Evolutionary conservation across 2,888 invertebrate genomes (phyloP), one percentile per base, ranked within the genome.

Genomic region (Oscheius myriophilus): DNA sequence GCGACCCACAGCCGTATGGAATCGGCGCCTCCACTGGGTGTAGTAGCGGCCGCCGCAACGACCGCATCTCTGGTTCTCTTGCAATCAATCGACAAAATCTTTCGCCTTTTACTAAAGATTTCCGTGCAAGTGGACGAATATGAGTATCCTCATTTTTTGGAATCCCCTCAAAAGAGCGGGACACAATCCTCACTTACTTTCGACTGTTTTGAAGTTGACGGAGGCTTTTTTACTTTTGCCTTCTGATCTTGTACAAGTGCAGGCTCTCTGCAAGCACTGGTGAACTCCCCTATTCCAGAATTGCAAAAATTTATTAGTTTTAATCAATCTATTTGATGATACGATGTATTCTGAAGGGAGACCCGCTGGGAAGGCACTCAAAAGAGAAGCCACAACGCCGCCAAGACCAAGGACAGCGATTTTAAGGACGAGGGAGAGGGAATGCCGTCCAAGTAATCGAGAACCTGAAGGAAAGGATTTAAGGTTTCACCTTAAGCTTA

Each of bases 91-190:
- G 78, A 73, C 71, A 74, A 78, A 83, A 81, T 81, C 80, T 81
- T 81, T 80, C 78, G 80, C 80, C 80, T 81, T 81, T 80, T 81
- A 80, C 80, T 79, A 80, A 79, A 79, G 79, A 80, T 79, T 79
- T 79, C 79, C 79, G 79, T 79, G 79, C 78, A 78, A 69, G 59
- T 59, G 59, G 59, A 59, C 59, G 59, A 45, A 3, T 59, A 59
- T 59, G 59, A 59, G 59, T 59, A 59, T 43, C 46, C 25, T 43
- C 26, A 59, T 18, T 59, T 59, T 59, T 59, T 59, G 59, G 59
- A 59, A 59, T 59, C 59, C 59, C 59, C 59, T 59, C 59, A 46
- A 59, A 59, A 59, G 59, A 59, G 59, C 59, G 59, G 59, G 59
- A 59, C n/a, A n/a, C n/a, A n/a, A n/a, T n/a, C n/a, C n/a, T n/a